Base-by-base conservation (phyloP, 64 coral and sea anemone genomes). In the Trachythela sp. region DNA sequence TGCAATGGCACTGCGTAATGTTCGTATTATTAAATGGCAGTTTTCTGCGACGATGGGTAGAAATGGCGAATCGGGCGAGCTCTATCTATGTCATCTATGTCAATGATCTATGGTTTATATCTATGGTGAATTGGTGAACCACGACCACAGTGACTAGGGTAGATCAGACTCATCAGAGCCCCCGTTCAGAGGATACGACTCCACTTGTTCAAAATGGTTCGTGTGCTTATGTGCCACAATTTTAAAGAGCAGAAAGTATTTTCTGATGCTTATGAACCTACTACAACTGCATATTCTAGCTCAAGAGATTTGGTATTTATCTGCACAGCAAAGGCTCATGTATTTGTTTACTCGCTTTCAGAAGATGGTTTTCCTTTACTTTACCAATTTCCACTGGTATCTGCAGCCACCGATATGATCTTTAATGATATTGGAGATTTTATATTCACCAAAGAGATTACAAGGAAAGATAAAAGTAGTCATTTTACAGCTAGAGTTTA, bases 331-430 rank as follows among this genome's bases (percentile, higher is more conserved):
- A 20, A 80, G 15, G 37, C 9, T 80, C 75, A 39, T 35, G 75
- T 80, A 0, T 39, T 14, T 80, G 75, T 80, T 35, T 80, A 80
- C 20, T 80, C 75, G 0, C 2, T 80, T 8, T 34, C 15, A 37
- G 75, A 80, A 37, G 30, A 80, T 37, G 75, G 75, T 18, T 80
- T 80, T 80, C 75, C 75, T 80, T 80, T 80, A 37, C 33, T 80
- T 39, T 80, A 22, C 17, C 75, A 80, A 39, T 80, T 80, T 35
- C 75, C 75, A 15, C 34, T 80, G 26, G 7, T 80, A 9, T 80
- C 37, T 39, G 33, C 20, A 13, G 75, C 75, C 4, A 80, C 31
- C 0, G 20, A 80, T 9, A 15, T 80, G 37, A 37, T 80, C 35
- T 80, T 37, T 18, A 80, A 36, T 80, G 75, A 80, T 80, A 2